These are phyloP conservation scores for Loxodonta africana DNA, from an alignment of 2,113 vertebrate species.

Conservation along the genomic window DNA sequence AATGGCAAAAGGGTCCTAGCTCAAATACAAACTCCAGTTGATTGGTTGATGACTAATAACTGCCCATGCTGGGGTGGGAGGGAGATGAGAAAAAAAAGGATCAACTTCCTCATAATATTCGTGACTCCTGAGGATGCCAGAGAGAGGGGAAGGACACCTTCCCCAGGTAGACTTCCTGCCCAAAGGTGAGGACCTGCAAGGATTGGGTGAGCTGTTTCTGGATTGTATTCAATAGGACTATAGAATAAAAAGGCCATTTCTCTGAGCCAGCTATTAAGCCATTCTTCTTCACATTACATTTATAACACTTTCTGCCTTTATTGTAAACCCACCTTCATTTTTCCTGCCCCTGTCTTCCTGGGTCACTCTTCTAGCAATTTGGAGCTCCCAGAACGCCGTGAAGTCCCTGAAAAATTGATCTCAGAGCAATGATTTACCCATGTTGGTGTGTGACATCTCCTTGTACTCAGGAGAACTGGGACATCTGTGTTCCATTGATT, in stretches of 20 bases:
- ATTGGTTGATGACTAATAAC: background rate
- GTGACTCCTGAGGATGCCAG: background rate
- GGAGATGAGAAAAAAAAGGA: background rate
- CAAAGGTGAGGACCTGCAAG: background rate
- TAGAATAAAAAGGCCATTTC: background rate
- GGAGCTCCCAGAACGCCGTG: background rate
- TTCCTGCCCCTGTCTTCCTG: background rate
- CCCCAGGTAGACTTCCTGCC: background rate
- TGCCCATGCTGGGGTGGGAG: background rate
- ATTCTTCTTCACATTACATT: background rate
- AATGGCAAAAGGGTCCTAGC: background rate
- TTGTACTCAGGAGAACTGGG: background rate
- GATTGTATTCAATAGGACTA: background rate
- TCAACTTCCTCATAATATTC: background rate
- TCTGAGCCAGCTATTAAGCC: background rate
- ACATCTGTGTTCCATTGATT: constrained; percentile 51
- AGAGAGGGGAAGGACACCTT: background rate
- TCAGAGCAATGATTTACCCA: background rate
- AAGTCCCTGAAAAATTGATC: background rate
- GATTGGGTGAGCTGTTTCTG: background rate
- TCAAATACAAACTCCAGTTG: background rate
- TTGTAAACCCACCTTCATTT: background rate
- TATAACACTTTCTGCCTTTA: background rate
- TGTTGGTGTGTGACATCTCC: background rate
- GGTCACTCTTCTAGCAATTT: background rate